Conservation (phyloP, 64 coral and sea anemone species). For the Pachyseris speciosa region DNA sequence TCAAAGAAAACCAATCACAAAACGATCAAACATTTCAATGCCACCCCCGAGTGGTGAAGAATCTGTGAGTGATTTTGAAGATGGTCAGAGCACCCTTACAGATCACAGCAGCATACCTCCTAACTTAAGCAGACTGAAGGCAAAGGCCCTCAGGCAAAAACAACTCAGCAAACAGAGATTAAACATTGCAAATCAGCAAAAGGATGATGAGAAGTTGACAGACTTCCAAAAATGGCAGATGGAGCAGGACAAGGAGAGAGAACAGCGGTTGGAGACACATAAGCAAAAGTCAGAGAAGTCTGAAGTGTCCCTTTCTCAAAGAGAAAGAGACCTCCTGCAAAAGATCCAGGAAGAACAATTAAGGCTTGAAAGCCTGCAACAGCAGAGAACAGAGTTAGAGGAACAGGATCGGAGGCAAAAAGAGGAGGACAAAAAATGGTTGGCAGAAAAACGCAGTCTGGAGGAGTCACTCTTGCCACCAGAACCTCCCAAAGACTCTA, state of each 20-base stretch:
- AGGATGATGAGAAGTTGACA: slow-evolving; percentile 61
- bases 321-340: slow-evolving; percentile 78
- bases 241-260: slow-evolving; percentile 64
- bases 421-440: slow-evolving; percentile 44
- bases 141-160: slow-evolving; percentile 73
- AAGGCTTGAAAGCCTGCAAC: slow-evolving; percentile 71
- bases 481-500: not conserved
- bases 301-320: slow-evolving; percentile 51
- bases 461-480: slow-evolving; percentile 1
- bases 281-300: slow-evolving; percentile 41
- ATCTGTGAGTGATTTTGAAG: not conserved
- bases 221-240: slow-evolving; percentile 94
- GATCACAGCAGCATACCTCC: slow-evolving; percentile 48
- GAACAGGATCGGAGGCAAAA: slow-evolving; percentile 63
- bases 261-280: slow-evolving; percentile 67
- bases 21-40: not conserved
- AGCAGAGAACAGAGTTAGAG: slow-evolving; percentile 77
- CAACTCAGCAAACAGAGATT: slow-evolving; percentile 70
- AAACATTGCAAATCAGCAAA: not conserved
- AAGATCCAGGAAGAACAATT: slow-evolving; percentile 83
- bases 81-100: slow-evolving; percentile 2
- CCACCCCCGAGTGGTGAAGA: not conserved
- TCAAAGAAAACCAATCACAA: slow-evolving; percentile 36
- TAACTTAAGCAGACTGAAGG: slow-evolving; percentile 80
- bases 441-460: not conserved